Conservation (phyloP, 1,140 invertebrate genomes). For the Mylabris phalerata region DNA sequence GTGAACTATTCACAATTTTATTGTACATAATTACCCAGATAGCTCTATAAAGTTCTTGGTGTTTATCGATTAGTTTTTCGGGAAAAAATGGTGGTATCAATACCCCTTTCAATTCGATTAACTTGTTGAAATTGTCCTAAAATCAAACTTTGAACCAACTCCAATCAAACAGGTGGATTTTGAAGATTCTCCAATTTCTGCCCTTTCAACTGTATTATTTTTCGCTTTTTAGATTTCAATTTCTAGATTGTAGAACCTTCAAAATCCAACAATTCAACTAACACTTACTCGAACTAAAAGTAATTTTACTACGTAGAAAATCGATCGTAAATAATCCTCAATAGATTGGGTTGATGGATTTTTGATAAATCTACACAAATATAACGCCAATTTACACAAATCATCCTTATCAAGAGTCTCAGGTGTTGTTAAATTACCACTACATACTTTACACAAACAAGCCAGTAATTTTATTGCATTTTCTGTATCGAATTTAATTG, state of each 20-base stretch:
- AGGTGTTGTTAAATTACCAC: background rate
- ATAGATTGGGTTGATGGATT: background rate
- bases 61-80: background rate
- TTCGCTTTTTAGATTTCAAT: too few relatives aligned
- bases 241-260: too few relatives aligned
- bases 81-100: slow-evolving; percentile 1
- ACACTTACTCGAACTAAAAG: background rate
- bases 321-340: background rate
- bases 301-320: slow-evolving; percentile 1
- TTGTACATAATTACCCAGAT: background rate
- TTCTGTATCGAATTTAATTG: too few relatives aligned
- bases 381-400: background rate
- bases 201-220: too few relatives aligned
- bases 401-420: background rate
- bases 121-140: background rate
- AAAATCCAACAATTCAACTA: too few relatives aligned
- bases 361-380: background rate
- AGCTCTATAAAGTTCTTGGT: background rate
- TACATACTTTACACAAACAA: background rate
- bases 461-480: too few relatives aligned
- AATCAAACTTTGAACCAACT: background rate
- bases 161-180: too few relatives aligned
- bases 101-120: background rate
- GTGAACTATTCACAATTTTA: too few relatives aligned
- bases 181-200: too few relatives aligned